These are phyloP conservation scores for Drosophila atroscutellata DNA, from an alignment of 2,888 invertebrate genomes.

Conservation along the genomic window DNA sequence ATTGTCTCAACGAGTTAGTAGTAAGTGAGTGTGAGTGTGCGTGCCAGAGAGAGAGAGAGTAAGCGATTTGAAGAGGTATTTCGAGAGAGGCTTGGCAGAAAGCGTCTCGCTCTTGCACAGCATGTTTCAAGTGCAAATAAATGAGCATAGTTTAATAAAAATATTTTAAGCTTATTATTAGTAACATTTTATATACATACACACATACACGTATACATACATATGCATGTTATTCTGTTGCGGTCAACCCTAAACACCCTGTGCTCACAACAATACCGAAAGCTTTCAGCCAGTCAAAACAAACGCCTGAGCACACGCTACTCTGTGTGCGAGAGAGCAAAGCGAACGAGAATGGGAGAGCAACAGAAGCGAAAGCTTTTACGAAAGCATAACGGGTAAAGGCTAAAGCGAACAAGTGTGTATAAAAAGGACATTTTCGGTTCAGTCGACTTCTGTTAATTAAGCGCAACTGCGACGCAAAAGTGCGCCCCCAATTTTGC, in stretches of 20 bases:
- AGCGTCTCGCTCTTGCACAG: conserved; percentile 33
- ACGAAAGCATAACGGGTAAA: conserved; percentile 24
- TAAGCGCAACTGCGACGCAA: conserved; percentile 69
- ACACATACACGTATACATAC: neutral
- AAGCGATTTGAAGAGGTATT: neutral
- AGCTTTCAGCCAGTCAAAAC: conserved; percentile 56
- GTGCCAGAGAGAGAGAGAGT: conserved; percentile 1
- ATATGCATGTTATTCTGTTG: neutral
- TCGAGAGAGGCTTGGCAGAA: conserved; percentile 5
- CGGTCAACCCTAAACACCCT: conserved; percentile 33
- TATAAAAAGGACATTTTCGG: conserved; percentile 77
- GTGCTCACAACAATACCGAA: conserved; percentile 27
- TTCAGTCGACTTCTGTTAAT: conserved; percentile 77
- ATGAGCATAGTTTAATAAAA: neutral
- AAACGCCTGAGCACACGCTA: conserved; percentile 30
- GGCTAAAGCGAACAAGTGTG: conserved; percentile 84
- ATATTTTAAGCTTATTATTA: neutral
- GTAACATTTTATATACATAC: no score
- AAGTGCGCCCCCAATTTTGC: conserved; percentile 50
- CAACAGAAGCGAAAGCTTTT: conserved; percentile 62
- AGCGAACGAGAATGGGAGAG: conserved; percentile 16
- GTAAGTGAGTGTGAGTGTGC: conserved; percentile 1
- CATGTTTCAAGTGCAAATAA: conserved; percentile 6
- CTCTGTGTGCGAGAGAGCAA: conserved; percentile 5
- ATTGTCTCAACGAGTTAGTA: conserved; percentile 19